These are phyloP conservation scores for Telenomus remus DNA, from an alignment of 1,140 invertebrate species.

Conservation along the genomic window DNA sequence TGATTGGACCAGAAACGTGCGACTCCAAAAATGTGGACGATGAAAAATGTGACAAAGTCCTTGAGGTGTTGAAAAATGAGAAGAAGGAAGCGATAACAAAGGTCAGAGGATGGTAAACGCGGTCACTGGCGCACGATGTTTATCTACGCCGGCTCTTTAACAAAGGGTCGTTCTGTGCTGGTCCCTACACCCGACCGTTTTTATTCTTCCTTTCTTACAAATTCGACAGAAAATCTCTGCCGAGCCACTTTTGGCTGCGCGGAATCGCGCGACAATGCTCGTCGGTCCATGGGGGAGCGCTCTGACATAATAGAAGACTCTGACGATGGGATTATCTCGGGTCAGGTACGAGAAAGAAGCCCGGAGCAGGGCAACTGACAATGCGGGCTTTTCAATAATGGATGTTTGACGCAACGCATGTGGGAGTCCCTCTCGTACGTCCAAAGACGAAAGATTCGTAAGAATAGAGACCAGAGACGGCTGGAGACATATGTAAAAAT, in stretches of 20 bases:
- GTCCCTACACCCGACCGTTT: too few species aligned
- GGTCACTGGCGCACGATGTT: constrained; percentile 53
- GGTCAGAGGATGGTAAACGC: constrained; percentile 26
- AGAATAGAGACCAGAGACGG: constrained; percentile 40
- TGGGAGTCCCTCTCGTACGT: constrained; percentile 63
- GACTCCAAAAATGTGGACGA: too few species aligned
- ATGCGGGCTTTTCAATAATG: constrained; percentile 66
- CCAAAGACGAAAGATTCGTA: constrained; percentile 33
- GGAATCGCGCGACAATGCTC: constrained; percentile 58
- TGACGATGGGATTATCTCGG: constrained; percentile 72
- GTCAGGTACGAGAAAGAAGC: constrained; percentile 65
- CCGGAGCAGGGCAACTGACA: constrained; percentile 60
- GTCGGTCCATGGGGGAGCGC: constrained; percentile 64
- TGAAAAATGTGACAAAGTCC: too few species aligned
- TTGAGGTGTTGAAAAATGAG: too few species aligned
- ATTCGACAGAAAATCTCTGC: background rate
- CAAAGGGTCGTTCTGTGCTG: constrained; percentile 34
- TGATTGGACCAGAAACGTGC: too few species aligned
- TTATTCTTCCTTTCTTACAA: constrained; percentile 2
- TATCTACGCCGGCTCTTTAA: constrained; percentile 45
- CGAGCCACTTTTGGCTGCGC: background rate
- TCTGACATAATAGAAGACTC: constrained; percentile 59
- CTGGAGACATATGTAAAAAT: constrained; percentile 51
- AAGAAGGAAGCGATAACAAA: constrained; percentile 22
- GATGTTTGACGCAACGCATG: constrained; percentile 60